These are phyloP conservation scores for Laspeyria flexula DNA, from an alignment of 2,888 invertebrate species.

Conservation along the genomic window DNA sequence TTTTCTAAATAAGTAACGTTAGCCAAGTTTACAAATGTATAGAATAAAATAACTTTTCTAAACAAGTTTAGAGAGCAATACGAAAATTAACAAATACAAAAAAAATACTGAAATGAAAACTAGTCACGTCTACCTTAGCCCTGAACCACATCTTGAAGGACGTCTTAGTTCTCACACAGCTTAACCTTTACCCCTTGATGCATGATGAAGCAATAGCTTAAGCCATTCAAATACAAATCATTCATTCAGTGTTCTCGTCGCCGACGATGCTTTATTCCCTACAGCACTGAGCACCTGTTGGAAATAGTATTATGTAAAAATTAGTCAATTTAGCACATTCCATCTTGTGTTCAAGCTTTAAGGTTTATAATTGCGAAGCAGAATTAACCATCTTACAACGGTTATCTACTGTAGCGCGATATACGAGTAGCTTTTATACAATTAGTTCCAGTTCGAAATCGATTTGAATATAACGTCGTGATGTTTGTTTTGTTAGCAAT, in stretches of 20 bases:
- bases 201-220: slow-evolving; percentile 17
- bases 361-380: no score
- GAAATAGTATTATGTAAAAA: no score
- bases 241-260: slow-evolving; percentile 34
- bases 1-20: no score
- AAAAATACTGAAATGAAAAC: slow-evolving; percentile 4
- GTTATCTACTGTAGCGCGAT: no score
- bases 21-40: no score
- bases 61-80: no score
- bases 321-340: no score
- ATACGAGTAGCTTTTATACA: slow-evolving; percentile 7
- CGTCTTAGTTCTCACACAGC: slow-evolving; percentile 47
- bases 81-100: neutral
- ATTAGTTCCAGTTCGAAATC: slow-evolving; percentile 6
- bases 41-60: no score
- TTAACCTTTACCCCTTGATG: slow-evolving; percentile 45
- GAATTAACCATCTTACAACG: no score
- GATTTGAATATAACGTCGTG: slow-evolving; percentile 1
- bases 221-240: slow-evolving; percentile 17
- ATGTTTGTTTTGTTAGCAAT: neutral
- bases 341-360: no score
- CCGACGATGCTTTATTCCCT: slow-evolving; percentile 5
- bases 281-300: no score
- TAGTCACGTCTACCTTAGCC: slow-evolving; percentile 20
- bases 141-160: slow-evolving; percentile 42